phyloP scores from a whole-genome alignment of 2,888 invertebrate species.

The Aricia artaxerxes region DNA sequence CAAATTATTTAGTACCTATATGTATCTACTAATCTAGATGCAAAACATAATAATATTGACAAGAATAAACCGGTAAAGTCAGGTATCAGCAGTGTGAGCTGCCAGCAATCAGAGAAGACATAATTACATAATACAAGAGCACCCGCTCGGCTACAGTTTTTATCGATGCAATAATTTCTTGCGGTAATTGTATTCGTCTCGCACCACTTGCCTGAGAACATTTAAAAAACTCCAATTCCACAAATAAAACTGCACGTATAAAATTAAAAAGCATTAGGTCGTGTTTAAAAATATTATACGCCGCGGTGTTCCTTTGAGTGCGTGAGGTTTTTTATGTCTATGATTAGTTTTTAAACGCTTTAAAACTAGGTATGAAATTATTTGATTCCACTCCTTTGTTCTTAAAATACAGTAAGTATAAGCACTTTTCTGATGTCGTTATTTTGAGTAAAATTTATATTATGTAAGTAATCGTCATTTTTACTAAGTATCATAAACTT shows the following conservation, averaged over 20 bases:
- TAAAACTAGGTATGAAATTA: not conserved
- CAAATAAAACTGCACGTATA: conserved; percentile 37
- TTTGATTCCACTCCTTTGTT: not conserved
- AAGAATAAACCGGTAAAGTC: conserved; percentile 4
- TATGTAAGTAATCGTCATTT: not conserved
- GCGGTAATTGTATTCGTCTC: conserved; percentile 42
- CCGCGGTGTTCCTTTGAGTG: not conserved
- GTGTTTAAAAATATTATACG: not conserved
- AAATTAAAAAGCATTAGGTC: conserved; percentile 24
- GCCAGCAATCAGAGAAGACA: conserved; percentile 17
- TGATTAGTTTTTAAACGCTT: not conserved
- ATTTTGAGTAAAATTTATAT: not conserved
- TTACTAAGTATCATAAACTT: too few relatives aligned
- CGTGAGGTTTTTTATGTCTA: not conserved
- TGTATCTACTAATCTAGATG: not conserved
- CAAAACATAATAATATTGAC: not conserved
- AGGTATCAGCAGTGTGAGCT: not conserved
- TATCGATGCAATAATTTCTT: conserved; percentile 42
- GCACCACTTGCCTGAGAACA: conserved; percentile 44
- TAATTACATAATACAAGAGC: conserved; percentile 25
- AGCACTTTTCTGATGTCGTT: not conserved
- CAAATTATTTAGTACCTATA: too few relatives aligned
- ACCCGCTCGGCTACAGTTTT: conserved; percentile 37
- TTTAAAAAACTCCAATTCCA: conserved; percentile 43
- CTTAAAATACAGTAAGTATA: not conserved